These are phyloP conservation scores for Pitangus sulphuratus DNA, from an alignment of 2,797 vertebrate genomes.

Conservation along the genomic window DNA sequence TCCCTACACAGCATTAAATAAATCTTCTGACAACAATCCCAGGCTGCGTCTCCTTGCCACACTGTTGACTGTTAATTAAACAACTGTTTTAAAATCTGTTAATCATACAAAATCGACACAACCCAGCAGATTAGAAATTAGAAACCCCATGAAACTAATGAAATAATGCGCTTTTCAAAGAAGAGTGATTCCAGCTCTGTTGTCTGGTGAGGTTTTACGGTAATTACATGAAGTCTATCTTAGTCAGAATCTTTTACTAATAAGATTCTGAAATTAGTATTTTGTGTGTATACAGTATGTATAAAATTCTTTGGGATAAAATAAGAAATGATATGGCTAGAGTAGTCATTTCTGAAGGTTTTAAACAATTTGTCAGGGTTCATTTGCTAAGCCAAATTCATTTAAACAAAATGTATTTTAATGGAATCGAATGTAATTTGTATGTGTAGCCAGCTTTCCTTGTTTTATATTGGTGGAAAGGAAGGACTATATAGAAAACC, in stretches of 20 bases:
- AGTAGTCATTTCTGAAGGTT: background rate
- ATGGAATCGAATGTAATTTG: background rate
- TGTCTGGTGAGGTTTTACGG: background rate
- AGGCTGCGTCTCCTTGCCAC: background rate
- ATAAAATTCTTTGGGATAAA: background rate
- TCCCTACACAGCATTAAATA: background rate
- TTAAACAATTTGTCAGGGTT: background rate
- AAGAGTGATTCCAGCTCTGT: background rate
- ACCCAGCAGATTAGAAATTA: background rate
- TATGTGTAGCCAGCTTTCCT: background rate
- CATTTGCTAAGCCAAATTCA: background rate
- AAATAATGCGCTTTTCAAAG: background rate
- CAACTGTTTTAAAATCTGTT: background rate
- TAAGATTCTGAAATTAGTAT: background rate
- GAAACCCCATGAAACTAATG: background rate
- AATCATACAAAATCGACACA: background rate
- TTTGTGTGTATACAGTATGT: background rate
- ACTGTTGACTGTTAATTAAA: background rate
- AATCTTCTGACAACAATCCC: background rate
- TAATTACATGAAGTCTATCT: background rate
- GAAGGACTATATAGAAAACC: background rate
- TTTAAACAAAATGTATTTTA: background rate
- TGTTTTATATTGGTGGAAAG: background rate
- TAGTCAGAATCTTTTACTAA: background rate
- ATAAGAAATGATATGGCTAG: background rate